Conservation (phyloP, 2,797 vertebrate species). For the Numenius phaeopus region DNA sequence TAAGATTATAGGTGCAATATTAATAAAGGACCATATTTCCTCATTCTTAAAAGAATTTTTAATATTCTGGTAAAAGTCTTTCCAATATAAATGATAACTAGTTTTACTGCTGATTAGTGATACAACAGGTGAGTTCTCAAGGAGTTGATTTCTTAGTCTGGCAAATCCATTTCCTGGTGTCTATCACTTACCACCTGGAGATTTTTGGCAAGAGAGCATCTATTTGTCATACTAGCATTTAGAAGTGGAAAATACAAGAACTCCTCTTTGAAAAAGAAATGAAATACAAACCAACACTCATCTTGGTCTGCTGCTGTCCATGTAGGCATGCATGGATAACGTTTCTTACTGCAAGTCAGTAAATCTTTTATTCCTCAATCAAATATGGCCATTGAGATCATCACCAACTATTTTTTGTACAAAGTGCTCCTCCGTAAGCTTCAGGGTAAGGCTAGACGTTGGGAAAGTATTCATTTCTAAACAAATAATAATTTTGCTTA, state of each 20-base stretch:
- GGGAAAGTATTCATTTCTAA: neutral
- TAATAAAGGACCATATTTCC: neutral
- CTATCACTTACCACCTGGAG: conserved; percentile 5
- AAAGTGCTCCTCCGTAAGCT: neutral
- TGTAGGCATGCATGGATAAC: neutral
- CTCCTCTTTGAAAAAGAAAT: conserved; percentile 3
- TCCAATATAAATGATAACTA: neutral
- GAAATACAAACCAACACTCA: neutral
- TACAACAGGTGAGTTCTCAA: conserved; percentile 21
- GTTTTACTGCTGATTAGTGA: neutral
- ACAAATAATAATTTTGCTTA: neutral
- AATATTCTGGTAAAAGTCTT: neutral
- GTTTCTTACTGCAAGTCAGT: neutral
- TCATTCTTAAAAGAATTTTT: neutral
- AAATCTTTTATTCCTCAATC: neutral
- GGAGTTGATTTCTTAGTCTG: neutral
- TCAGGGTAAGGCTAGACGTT: neutral
- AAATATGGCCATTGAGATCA: neutral
- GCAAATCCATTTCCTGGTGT: neutral
- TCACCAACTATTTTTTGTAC: neutral
- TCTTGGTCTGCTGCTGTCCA: neutral
- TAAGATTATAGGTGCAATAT: neutral
- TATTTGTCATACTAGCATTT: conserved; percentile 20
- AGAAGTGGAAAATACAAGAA: neutral
- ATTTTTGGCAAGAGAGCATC: neutral